Evolutionary conservation across 2,888 invertebrate genomes (phyloP).

Genomic region (Synanthedon formicaeformis): DNA sequence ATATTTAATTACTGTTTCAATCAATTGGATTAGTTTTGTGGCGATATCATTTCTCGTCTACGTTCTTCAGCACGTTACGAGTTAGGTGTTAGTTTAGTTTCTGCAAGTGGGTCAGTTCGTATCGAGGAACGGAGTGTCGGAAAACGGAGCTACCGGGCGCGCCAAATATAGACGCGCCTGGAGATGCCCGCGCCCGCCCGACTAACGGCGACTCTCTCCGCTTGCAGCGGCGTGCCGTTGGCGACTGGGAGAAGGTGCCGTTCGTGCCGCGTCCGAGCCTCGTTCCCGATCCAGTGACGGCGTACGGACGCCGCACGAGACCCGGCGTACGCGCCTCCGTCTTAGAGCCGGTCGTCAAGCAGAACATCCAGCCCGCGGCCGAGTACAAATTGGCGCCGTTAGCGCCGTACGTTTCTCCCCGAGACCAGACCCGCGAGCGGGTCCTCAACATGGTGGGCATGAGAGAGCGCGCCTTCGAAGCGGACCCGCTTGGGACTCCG

Average conservation of each 20-base stretch:
- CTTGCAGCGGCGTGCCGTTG: constrained; percentile 81
- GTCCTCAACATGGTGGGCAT: constrained; percentile 72
- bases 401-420: constrained; percentile 76
- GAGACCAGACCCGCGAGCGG: constrained; percentile 74
- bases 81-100: constrained; percentile 15
- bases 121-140: constrained; percentile 43
- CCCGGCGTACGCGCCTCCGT: constrained; percentile 57
- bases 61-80: constrained; percentile 7
- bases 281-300: constrained; percentile 86
- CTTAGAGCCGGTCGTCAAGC: constrained; percentile 69
- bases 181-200: constrained; percentile 55
- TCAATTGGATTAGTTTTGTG: constrained; percentile 21
- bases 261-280: constrained; percentile 87
- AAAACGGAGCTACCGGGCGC: constrained; percentile 62
- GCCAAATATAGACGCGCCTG: constrained; percentile 72
- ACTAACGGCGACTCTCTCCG: constrained; percentile 66
- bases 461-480: constrained; percentile 70
- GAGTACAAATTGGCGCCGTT: constrained; percentile 71
- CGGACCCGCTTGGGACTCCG: constrained; percentile 70
- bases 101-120: constrained; percentile 58
- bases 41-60: constrained; percentile 9
- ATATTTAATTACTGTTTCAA: not conserved
- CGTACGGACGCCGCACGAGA: constrained; percentile 78
- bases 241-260: constrained; percentile 91
- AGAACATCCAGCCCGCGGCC: constrained; percentile 73